A percentile compares a stretch with the other conserved stretches of the same genome.
Evolutionary conservation across 2,113 vertebrate genomes (phyloP).

Genomic region (Psilopsiagon aurifrons): DNA sequence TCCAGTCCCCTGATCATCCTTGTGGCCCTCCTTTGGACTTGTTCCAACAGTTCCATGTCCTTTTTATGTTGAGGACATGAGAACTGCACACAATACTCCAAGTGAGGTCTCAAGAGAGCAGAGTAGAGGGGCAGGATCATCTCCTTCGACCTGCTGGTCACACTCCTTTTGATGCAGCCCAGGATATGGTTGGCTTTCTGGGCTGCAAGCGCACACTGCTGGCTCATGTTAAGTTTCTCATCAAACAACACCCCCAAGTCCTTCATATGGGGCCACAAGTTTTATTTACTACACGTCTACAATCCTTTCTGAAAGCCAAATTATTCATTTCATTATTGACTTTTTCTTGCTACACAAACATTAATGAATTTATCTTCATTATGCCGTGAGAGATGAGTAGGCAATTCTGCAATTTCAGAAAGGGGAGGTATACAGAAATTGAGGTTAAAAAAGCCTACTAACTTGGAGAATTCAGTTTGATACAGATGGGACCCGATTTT

Average conservation of each 20-base stretch:
- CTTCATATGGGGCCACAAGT: neutral
- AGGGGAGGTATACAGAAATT: neutral
- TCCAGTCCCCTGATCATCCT: too few species aligned
- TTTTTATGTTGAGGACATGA: too few species aligned
- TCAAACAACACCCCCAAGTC: too few species aligned
- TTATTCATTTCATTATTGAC: neutral
- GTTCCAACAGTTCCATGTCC: too few species aligned
- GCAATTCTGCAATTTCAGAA: constrained; percentile 25
- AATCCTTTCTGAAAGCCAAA: neutral
- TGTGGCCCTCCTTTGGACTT: too few species aligned
- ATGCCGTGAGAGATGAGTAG: neutral
- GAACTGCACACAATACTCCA: too few species aligned
- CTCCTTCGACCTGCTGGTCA: neutral
- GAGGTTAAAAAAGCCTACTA: constrained; percentile 20
- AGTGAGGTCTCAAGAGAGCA: too few species aligned
- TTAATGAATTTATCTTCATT: constrained; percentile 50
- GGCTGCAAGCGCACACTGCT: neutral
- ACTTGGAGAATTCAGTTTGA: constrained; percentile 34
- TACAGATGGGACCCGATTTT: constrained; percentile 60
- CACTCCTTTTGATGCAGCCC: neutral
- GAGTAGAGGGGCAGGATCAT: neutral
- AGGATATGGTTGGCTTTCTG: neutral
- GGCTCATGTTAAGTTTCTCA: neutral
- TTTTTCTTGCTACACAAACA: constrained; percentile 33
- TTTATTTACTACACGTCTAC: constrained; percentile 14